Evolutionary conservation across 2,113 vertebrate species (phyloP).

Genomic region (Tricholaema leucomelas): DNA sequence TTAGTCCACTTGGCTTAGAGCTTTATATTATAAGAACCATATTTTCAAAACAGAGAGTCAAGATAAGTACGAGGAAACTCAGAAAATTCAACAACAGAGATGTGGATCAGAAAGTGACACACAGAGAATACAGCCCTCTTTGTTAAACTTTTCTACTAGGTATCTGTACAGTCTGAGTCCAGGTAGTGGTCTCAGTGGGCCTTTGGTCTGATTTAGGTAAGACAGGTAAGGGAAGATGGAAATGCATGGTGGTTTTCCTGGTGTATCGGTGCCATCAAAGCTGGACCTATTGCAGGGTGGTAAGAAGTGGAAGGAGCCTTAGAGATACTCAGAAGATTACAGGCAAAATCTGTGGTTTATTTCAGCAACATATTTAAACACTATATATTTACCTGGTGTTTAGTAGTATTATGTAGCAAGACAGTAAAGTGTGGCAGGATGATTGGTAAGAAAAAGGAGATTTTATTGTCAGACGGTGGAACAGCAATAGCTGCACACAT

Average conservation of each 20-base stretch:
- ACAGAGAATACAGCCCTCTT: background rate
- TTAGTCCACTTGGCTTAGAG: background rate
- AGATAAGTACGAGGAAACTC: background rate
- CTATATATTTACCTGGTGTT: background rate
- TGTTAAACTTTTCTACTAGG: background rate
- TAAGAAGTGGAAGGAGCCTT: background rate
- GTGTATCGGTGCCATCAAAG: background rate
- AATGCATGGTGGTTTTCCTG: background rate
- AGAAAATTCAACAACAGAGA: background rate
- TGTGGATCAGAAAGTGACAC: background rate
- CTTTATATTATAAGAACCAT: background rate
- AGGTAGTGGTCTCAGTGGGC: background rate
- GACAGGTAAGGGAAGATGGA: background rate
- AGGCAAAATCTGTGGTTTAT: background rate
- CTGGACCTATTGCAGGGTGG: background rate
- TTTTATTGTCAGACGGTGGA: background rate
- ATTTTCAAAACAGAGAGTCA: background rate
- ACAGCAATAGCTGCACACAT: rapidly evolving
- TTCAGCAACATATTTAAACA: background rate
- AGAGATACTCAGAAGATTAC: background rate
- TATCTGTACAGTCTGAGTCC: background rate
- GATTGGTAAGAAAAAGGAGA: background rate
- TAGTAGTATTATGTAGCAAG: background rate
- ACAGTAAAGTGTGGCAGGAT: background rate
- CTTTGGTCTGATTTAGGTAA: background rate